Evolutionary conservation across 2,113 vertebrate species (phyloP).

Genomic region (Centropristis striata): DNA sequence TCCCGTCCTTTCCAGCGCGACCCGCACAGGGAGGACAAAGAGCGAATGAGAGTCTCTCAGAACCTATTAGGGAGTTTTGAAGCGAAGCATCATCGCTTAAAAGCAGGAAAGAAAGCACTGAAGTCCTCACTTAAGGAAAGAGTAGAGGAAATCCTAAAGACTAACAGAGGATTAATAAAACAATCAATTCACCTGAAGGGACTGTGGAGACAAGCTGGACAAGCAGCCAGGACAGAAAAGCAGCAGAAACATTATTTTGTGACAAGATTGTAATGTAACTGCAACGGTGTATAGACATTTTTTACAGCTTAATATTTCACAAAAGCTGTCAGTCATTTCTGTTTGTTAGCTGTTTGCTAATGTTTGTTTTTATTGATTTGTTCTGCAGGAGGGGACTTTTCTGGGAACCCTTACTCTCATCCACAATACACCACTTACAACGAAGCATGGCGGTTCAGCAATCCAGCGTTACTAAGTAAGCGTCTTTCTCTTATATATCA

Average conservation of each 20-base stretch:
- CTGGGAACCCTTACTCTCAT: conserved; percentile 98
- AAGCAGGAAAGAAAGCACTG: conserved; percentile 8
- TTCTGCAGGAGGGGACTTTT: conserved; percentile 96
- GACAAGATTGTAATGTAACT: conserved; percentile 2
- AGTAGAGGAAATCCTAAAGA: conserved; percentile 51
- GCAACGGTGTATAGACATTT: not conserved
- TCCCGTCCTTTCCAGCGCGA: conserved; percentile 65
- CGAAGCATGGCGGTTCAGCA: conserved; percentile 99
- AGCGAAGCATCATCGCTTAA: conserved; percentile 50
- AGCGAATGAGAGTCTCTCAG: conserved; percentile 39
- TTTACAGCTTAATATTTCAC: conserved; percentile 8
- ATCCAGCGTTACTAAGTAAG: conserved; percentile 99
- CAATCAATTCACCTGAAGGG: conserved; percentile 51
- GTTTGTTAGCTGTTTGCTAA: conserved; percentile 33
- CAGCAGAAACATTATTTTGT: conserved; percentile 5
- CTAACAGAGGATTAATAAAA: conserved; percentile 47
- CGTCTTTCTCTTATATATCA: conserved; percentile 52
- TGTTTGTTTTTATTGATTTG: conserved; percentile 50
- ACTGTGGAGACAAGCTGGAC: conserved; percentile 15
- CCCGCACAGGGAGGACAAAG: conserved; percentile 62
- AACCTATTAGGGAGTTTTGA: conserved; percentile 65
- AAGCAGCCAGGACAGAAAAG: conserved; percentile 16
- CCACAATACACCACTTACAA: conserved; percentile 99
- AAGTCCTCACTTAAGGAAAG: conserved; percentile 38
- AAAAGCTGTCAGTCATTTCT: conserved; percentile 21